These are phyloP conservation scores for Oscheius myriophilus DNA, from an alignment of 2,888 invertebrate genomes.

Conservation along the genomic window DNA sequence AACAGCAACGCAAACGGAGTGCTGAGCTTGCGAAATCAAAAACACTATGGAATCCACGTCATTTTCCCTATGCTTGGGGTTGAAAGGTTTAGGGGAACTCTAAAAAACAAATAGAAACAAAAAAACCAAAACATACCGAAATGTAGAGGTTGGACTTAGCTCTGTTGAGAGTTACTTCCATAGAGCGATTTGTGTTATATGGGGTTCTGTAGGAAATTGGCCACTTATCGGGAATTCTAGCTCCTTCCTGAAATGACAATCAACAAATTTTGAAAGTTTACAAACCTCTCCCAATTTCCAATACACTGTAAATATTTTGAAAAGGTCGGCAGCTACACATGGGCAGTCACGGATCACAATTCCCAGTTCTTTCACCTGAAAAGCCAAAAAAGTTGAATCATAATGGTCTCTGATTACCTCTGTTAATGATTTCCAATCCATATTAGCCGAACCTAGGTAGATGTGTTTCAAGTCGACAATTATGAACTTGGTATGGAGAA, in stretches of 20 bases:
- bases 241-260: slow-evolving; percentile 67
- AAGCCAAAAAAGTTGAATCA: no score
- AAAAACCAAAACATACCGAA: slow-evolving; percentile 32
- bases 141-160: slow-evolving; percentile 39
- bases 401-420: no score
- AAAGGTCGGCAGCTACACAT: slow-evolving; percentile 83
- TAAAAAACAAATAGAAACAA: slow-evolving; percentile 70
- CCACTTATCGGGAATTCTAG: slow-evolving; percentile 83
- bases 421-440: slow-evolving; percentile 94
- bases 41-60: slow-evolving; percentile 86
- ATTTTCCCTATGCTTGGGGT: slow-evolving; percentile 82
- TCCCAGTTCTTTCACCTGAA: slow-evolving; percentile 80
- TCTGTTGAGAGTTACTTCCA: slow-evolving; percentile 45
- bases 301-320: slow-evolving; percentile 84
- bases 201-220: slow-evolving; percentile 75
- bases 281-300: slow-evolving; percentile 53
- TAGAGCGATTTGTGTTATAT: slow-evolving; percentile 68
- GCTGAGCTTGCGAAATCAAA: slow-evolving; percentile 83
- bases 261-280: no score
- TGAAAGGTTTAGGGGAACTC: slow-evolving; percentile 89
- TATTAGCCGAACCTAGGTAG: slow-evolving; percentile 92
- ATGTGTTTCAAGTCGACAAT: slow-evolving; percentile 86
- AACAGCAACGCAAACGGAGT: slow-evolving; percentile 88
- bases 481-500: slow-evolving; percentile 94
- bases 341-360: slow-evolving; percentile 83